Percentiles rank a stretch among this genome's conserved stretches.
phyloP scores from a whole-genome alignment of 2,888 invertebrate genomes.

The Panzeria rudis region DNA sequence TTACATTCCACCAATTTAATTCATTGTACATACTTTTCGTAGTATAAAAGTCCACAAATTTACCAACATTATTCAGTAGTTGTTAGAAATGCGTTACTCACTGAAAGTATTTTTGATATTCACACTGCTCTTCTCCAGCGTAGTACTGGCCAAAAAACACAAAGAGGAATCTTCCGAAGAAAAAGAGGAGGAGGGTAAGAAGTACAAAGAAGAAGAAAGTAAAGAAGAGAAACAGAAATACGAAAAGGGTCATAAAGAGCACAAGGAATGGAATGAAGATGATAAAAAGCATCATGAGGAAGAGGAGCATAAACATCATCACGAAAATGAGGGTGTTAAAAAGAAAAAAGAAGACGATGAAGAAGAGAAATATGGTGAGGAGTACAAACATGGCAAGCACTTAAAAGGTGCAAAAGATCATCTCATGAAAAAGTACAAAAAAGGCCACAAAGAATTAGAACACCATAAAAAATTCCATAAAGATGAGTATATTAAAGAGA shows the following conservation, averaged over 20 bases:
- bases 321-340: conserved; percentile 91
- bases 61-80: conserved; percentile 8
- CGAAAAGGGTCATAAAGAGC: conserved; percentile 90
- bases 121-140: conserved; percentile 76
- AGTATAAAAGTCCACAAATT: conserved; percentile 55
- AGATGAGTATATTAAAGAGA: conserved; percentile 93
- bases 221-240: conserved; percentile 88
- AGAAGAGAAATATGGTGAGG: conserved; percentile 89
- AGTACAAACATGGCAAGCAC: conserved; percentile 90
- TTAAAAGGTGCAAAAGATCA: conserved; percentile 92
- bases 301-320: conserved; percentile 90
- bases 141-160: conserved; percentile 77
- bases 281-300: conserved; percentile 91
- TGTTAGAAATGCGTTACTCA: conserved; percentile 75
- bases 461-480: conserved; percentile 94
- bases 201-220: conserved; percentile 80
- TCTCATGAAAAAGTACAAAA: conserved; percentile 93
- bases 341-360: conserved; percentile 92
- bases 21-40: background rate
- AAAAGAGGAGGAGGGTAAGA: conserved; percentile 81
- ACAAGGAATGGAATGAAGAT: conserved; percentile 91
- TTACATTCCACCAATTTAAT: conserved; percentile 13
- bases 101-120: conserved; percentile 78
- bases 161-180: conserved; percentile 80
- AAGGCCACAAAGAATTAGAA: conserved; percentile 92